phyloP scores from a whole-genome alignment of 2,888 invertebrate genomes.

The Aphidoletes aphidimyza region DNA sequence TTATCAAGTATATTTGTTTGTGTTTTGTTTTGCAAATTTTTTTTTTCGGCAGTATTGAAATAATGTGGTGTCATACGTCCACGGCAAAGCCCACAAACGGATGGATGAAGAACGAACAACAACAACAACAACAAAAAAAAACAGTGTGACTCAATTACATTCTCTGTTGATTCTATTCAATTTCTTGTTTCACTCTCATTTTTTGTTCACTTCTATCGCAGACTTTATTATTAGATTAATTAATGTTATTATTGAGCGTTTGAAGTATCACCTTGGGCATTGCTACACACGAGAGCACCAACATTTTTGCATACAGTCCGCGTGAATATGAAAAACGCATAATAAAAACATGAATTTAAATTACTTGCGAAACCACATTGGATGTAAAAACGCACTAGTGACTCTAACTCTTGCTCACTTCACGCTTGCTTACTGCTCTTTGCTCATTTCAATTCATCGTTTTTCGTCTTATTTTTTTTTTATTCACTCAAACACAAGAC shows the following conservation, averaged over 20 bases:
- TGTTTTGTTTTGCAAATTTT: not conserved
- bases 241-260: conserved; percentile 34
- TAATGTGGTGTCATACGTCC: not conserved
- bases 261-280: conserved; percentile 44
- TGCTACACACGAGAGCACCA: conserved; percentile 25
- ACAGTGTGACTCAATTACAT: conserved; percentile 16
- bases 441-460: conserved; percentile 6
- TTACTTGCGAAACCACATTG: conserved; percentile 26
- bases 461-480: not conserved
- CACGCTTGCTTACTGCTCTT: not conserved
- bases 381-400: not conserved
- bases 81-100: not conserved
- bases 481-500: not conserved
- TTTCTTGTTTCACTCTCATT: not conserved
- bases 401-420: too few species aligned
- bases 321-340: conserved; percentile 22
- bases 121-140: too few species aligned
- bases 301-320: conserved; percentile 17
- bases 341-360: conserved; percentile 41
- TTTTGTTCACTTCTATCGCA: not conserved
- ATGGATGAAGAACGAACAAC: too few species aligned
- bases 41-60: not conserved
- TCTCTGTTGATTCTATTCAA: not conserved
- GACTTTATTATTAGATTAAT: conserved; percentile 54
- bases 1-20: not conserved